A percentile compares a stretch with the other conserved stretches of the same genome.
These are phyloP conservation scores for Morus bassanus DNA, from an alignment of 2,797 vertebrate species.

Conservation along the genomic window DNA sequence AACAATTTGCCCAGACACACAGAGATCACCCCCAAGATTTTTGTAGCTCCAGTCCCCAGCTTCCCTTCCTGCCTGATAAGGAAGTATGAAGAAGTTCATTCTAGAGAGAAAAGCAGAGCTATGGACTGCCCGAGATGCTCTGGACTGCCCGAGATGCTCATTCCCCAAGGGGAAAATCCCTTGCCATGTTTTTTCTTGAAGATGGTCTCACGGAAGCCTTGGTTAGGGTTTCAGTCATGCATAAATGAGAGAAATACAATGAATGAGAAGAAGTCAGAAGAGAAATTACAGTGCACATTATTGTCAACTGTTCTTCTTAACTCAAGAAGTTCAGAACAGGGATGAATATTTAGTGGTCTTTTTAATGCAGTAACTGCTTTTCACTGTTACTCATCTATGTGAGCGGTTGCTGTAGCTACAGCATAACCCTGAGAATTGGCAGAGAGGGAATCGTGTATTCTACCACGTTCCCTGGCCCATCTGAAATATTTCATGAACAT, in stretches of 20 bases:
- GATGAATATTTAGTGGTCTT: neutral
- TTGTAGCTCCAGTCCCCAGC: neutral
- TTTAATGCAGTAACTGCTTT: neutral
- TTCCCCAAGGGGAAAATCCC: neutral
- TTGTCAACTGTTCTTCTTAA: neutral
- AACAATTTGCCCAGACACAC: neutral
- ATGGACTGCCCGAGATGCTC: neutral
- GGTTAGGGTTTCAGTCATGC: neutral
- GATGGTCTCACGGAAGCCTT: neutral
- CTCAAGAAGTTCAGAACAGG: neutral
- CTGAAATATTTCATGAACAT: neutral
- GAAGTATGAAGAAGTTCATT: neutral
- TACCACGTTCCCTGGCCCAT: neutral
- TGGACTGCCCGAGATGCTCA: neutral
- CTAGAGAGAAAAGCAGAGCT: neutral
- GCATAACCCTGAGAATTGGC: neutral
- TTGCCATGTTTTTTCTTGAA: neutral
- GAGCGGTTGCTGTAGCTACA: conserved; percentile 43
- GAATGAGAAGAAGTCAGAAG: neutral
- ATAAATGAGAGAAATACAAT: neutral
- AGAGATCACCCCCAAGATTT: neutral
- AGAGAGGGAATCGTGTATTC: neutral
- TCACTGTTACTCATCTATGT: neutral
- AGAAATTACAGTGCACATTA: neutral
- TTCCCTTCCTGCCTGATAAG: neutral